Evolutionary conservation across 2,888 invertebrate genomes (phyloP).

Genomic region (Lepas anatifera): DNA sequence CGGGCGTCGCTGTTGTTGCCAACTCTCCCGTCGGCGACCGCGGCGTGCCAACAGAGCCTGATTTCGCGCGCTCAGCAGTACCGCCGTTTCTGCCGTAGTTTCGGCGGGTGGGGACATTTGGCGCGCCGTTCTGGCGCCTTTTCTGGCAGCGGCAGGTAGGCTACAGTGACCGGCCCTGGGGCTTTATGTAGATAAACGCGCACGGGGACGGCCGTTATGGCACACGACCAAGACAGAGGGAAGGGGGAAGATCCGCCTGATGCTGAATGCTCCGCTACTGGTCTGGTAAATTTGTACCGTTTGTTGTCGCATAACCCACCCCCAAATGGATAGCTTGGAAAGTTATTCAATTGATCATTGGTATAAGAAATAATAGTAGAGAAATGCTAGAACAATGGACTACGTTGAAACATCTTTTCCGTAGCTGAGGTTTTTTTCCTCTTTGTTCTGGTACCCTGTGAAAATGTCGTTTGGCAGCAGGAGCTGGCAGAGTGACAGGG

Average conservation of each 20-base stretch:
- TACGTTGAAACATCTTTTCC: too few species aligned
- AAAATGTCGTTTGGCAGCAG: too few species aligned
- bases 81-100: background rate
- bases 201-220: background rate
- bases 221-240: background rate
- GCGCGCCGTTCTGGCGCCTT: background rate
- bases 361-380: too few species aligned
- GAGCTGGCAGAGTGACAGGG: too few species aligned
- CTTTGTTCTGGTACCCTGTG: too few species aligned
- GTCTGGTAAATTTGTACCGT: too few species aligned
- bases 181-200: slow-evolving; percentile 6
- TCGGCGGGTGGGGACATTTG: background rate
- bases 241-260: background rate
- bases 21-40: background rate
- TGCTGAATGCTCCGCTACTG: too few species aligned
- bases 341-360: too few species aligned
- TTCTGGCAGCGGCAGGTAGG: slow-evolving; percentile 1
- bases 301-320: too few species aligned
- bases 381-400: too few species aligned
- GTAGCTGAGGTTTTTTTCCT: background rate
- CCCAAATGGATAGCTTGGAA: too few species aligned
- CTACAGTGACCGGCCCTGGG: background rate
- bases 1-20: background rate
- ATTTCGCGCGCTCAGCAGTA: too few species aligned
- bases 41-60: background rate